Evolutionary conservation across 2,113 vertebrate genomes (phyloP).

Genomic region (Callorhinus ursinus): DNA sequence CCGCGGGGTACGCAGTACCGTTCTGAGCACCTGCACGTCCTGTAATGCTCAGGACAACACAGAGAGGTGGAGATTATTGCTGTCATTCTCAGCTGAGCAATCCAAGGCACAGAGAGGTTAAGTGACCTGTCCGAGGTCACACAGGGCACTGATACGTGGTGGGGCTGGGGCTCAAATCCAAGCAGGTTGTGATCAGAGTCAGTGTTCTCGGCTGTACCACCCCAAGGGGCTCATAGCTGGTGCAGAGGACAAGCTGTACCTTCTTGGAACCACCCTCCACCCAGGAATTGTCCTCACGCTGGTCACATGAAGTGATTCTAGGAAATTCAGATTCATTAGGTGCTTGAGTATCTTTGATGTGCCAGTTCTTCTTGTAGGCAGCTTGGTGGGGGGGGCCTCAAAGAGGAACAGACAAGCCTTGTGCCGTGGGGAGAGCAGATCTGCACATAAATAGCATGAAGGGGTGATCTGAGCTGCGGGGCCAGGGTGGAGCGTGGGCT

Average conservation of each 20-base stretch:
- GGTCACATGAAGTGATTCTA: not conserved
- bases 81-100: not conserved
- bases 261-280: not conserved
- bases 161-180: not conserved
- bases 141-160: not conserved
- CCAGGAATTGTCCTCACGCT: not conserved
- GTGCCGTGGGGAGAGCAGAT: not conserved
- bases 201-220: not conserved
- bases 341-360: not conserved
- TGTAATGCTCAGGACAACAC: not conserved
- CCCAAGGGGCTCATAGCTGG: not conserved
- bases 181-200: not conserved
- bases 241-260: not conserved
- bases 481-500: rapidly evolving
- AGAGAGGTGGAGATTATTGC: not conserved
- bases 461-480: not conserved
- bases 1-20: not conserved
- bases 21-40: not conserved
- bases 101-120: not conserved
- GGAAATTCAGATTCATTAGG: not conserved
- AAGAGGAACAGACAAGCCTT: not conserved
- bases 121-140: not conserved
- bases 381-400: not conserved
- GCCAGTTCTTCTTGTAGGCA: not conserved
- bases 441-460: too few relatives aligned